phyloP scores from a whole-genome alignment of 2,888 invertebrate species.

The Noctua janthe region DNA sequence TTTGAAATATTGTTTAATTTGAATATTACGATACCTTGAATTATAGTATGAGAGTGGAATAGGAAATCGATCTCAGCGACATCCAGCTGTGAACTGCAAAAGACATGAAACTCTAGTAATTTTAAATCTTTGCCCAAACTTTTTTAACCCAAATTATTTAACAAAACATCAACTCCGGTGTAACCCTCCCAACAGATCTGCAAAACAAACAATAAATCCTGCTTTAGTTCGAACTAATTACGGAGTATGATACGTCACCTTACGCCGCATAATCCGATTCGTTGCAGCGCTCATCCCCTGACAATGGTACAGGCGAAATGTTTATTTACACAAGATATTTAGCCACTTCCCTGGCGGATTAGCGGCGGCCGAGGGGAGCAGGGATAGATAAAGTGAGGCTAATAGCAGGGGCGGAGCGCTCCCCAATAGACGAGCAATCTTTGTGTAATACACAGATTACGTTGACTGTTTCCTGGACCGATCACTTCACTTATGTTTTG shows the following conservation, averaged over 20 bases:
- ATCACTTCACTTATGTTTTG: slow-evolving; percentile 58
- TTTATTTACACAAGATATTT: slow-evolving; percentile 91
- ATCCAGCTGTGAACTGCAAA: not conserved
- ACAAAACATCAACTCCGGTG: slow-evolving; percentile 20
- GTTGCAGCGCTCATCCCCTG: slow-evolving; percentile 83
- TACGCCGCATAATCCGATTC: slow-evolving; percentile 87
- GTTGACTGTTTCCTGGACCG: slow-evolving; percentile 65
- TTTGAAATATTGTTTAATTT: slow-evolving; percentile 33
- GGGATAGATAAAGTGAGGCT: slow-evolving; percentile 84
- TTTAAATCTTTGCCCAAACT: not conserved
- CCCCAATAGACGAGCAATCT: slow-evolving; percentile 79
- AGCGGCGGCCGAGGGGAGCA: slow-evolving; percentile 84
- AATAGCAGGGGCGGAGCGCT: slow-evolving; percentile 86
- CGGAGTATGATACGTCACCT: slow-evolving; percentile 80
- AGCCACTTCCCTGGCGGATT: slow-evolving; percentile 89
- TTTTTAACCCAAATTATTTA: not conserved
- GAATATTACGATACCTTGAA: not conserved
- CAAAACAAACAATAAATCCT: slow-evolving; percentile 74
- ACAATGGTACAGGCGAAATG: slow-evolving; percentile 87
- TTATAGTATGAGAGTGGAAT: not conserved
- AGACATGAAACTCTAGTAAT: not conserved
- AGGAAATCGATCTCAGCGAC: not conserved
- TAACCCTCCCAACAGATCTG: slow-evolving; percentile 14
- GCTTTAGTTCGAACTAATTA: slow-evolving; percentile 82
- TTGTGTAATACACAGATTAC: slow-evolving; percentile 85